phyloP scores from a whole-genome alignment of 1,140 invertebrate species.

The Ruditapes philippinarum region DNA sequence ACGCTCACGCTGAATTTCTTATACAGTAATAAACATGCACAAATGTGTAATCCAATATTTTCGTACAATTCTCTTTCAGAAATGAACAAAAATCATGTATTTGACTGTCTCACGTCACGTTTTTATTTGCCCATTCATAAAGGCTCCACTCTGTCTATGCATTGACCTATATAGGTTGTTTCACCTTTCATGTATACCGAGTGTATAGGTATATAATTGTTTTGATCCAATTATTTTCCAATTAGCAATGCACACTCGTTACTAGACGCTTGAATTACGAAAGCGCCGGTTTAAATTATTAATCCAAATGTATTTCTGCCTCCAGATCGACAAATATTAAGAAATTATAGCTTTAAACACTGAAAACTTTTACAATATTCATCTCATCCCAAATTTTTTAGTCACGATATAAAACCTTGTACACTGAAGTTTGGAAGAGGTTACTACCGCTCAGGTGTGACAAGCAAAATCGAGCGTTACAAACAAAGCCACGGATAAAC shows the following conservation, averaged over 20 bases:
- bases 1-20: background rate
- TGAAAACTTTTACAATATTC: conserved; percentile 8
- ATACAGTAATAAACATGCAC: background rate
- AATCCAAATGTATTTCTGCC: conserved; percentile 9
- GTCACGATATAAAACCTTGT: conserved; percentile 23
- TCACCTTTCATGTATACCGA: conserved; percentile 35
- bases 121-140: background rate
- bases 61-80: background rate
- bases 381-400: conserved; percentile 47
- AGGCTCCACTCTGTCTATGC: background rate
- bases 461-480: background rate
- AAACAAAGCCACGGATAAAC: background rate
- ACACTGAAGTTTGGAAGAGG: conserved; percentile 19
- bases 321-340: background rate
- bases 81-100: conserved; percentile 3
- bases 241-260: background rate
- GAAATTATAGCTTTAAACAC: background rate
- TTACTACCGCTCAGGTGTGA: conserved; percentile 35
- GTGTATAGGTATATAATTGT: conserved; percentile 42
- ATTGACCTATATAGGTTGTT: conserved; percentile 18
- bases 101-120: background rate
- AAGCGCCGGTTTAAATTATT: background rate
- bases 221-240: conserved; percentile 26
- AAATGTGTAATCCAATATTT: background rate
- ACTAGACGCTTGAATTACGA: background rate